Base-by-base conservation (phyloP, 2,113 vertebrate species). In the Prietella phreatophila region DNA sequence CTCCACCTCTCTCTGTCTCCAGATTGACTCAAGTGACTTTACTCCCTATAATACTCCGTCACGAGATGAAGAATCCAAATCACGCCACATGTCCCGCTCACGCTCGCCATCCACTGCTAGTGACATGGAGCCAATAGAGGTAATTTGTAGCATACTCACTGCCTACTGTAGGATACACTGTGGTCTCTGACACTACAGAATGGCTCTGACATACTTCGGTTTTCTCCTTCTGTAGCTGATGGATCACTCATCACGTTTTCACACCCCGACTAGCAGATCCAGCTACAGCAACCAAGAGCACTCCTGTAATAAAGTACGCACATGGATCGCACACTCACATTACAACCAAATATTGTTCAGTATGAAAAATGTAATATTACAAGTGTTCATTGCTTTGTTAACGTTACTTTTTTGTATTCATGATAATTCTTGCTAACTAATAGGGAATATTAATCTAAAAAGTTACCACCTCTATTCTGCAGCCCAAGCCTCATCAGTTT, bases 401-500 rank as follows among this genome's bases (percentile, higher is more conserved):
- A 10, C 20, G 10, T 53, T 14, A 47, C 25, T 78, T 53, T 20
- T 0, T 7, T 9, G 22, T 14, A 39, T 42, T 19, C 15, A 69
- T 73, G 36, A n/a, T 14, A 47, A 13, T 27, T 14, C 13, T 6
- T 78, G 11, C n/a, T 78, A 30, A 79, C 6, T 9, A 30, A 10
- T 56, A 33, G 55, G 3, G 4, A 58, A 22, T 33, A 22, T 58
- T 20, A 25, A 82, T 25, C 30, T 82, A 20, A 33, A 80, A 33
- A 17, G 0, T 58, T 60, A 36, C 3, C 20, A 22, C 55, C 10
- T 91, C 88, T 69, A 27, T 91, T 84, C 82, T 88, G 20, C 94
- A 99, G 98, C 97, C 98, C 89, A 99, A 99, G 95, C 97, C 97
- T 63, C 98, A 99, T 92, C 98, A 99, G 93, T 99, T 99, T 95